Evolutionary conservation across 35 echinoderm and acorn worm species (phyloP).

Genomic region (Apostichopus californicus): DNA sequence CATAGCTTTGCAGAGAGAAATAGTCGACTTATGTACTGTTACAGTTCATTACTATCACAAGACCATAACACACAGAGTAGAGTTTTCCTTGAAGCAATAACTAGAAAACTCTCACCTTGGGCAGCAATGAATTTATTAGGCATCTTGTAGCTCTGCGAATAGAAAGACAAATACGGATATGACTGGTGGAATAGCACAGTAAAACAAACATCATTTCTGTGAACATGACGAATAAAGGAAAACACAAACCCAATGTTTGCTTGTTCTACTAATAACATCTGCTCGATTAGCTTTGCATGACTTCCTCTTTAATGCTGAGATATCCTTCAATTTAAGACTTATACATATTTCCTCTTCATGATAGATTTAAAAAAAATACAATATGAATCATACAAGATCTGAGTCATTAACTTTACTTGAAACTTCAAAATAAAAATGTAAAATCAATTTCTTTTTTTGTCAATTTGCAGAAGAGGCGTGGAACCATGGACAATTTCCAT

Average conservation of each 20-base stretch:
- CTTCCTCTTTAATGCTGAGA: background rate
- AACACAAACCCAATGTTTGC: background rate
- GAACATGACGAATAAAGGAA: background rate
- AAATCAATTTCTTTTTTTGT: no score
- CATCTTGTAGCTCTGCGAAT: background rate
- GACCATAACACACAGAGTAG: background rate
- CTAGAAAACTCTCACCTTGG: background rate
- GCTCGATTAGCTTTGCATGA: background rate
- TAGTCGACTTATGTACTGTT: no score
- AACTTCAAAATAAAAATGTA: no score
- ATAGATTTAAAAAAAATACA: no score
- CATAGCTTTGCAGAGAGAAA: no score
- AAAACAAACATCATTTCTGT: background rate
- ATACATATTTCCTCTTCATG: no score
- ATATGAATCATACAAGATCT: no score
- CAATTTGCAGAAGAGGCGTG: no score
- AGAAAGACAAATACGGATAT: background rate
- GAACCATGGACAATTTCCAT: no score
- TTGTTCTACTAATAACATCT: background rate
- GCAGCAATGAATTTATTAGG: conserved; percentile 25
- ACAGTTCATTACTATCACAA: background rate
- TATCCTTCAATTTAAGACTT: no score
- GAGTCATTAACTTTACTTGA: no score
- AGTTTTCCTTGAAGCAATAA: no score
- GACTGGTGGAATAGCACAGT: background rate